Evolutionary conservation across 2,888 invertebrate species (phyloP), one percentile per base, ranked within the genome.

Genomic region (Cylindroiulus punctatus): DNA sequence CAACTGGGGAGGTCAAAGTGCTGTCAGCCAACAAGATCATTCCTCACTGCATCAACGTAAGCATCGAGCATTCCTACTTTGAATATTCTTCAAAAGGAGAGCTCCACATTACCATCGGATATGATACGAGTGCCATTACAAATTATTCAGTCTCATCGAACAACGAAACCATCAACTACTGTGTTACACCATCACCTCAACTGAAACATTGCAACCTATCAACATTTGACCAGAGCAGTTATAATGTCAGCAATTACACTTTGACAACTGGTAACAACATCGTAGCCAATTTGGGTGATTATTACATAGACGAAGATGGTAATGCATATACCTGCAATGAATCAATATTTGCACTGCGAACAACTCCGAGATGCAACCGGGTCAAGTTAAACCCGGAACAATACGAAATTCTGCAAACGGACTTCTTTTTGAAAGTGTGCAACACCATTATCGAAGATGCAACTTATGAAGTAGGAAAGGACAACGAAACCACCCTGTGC

Each of bases 261-360:
- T 4, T 82, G 7, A 36, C 7, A 36, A 30, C 30, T 5, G 22
- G 3, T 19, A n/a, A n/a, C 82, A 32, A n/a, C 30, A 5, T 82
- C 82, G 30, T 19, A 4, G 30, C 82, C n/a, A 30, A 82, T 32
- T 32, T 82, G 19, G 82, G 82, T 19, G 82, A 82, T 36, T 82
- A 82, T 32, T 82, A 82, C 30, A 82, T 82, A 2, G 82, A 82
- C 82, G 30, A 82, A n/a, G 8, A 82, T 26, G 82, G 32, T 26
- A 26, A 19, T 30, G 82, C 82, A 30, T 82, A 4, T 8, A 82
- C 82, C 5, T 82, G 82, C 10, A 32, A 82, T 19, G 32, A 82
- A 30, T 3, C 22, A 22, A 82, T 65, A 19, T 19, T 65, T 4
- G 65, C 26, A 65, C 26, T 3, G 4, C 19, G 3, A n/a, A 65